These are phyloP conservation scores for Netelia melanura DNA, from an alignment of 2,888 invertebrate genomes.

Conservation along the genomic window DNA sequence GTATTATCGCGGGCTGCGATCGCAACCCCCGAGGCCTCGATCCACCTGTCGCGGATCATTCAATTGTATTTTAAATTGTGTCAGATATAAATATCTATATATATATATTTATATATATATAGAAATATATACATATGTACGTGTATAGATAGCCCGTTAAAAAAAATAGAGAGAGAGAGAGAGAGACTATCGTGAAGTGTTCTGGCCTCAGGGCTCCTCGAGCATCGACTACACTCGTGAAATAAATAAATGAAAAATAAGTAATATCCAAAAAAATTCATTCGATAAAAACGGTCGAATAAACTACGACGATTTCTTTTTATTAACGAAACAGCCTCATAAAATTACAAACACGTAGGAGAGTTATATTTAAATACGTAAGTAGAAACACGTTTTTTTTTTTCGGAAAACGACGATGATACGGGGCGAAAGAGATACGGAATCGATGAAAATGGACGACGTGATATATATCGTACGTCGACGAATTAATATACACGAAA, in stretches of 20 bases:
- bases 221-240: slow-evolving; percentile 19
- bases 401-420: slow-evolving; percentile 22
- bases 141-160: background rate
- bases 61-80: slow-evolving; percentile 8
- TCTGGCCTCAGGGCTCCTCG: slow-evolving; percentile 9
- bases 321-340: background rate
- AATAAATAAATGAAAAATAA: slow-evolving; percentile 18
- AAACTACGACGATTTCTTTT: background rate
- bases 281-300: background rate
- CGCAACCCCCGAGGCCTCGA: slow-evolving; percentile 60
- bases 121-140: background rate
- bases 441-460: background rate
- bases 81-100: background rate
- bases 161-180: slow-evolving; percentile 3
- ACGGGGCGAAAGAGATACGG: background rate
- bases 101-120: background rate
- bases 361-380: slow-evolving; percentile 2
- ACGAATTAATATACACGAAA: slow-evolving; percentile 16
- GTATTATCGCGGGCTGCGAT: slow-evolving; percentile 61
- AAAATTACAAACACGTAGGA: background rate
- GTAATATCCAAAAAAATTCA: background rate
- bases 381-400: slow-evolving; percentile 19
- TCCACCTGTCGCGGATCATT: slow-evolving; percentile 58
- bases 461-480: slow-evolving; percentile 1
- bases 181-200: slow-evolving; percentile 30